Evolutionary conservation across 1,140 invertebrate species (phyloP).

Genomic region (Hypsibius dujardini): DNA sequence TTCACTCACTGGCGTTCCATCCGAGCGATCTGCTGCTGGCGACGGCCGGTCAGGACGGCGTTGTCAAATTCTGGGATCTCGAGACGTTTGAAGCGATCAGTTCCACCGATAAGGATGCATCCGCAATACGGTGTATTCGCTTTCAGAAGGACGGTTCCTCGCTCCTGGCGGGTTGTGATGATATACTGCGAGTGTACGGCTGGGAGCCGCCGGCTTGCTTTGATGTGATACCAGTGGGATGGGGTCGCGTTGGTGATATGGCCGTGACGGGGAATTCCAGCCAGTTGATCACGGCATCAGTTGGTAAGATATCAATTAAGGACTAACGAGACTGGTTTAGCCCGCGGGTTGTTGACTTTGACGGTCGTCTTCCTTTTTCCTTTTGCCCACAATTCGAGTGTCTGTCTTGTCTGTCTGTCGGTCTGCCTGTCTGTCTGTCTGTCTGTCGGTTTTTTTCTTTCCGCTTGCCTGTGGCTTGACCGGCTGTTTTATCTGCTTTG

Average conservation of each 20-base stretch:
- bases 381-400: no score
- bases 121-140: constrained; percentile 40
- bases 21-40: constrained; percentile 36
- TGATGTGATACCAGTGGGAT: constrained; percentile 61
- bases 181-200: constrained; percentile 69
- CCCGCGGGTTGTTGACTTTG: no score
- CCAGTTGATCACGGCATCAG: constrained; percentile 27
- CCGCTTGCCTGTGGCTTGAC: no score
- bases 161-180: constrained; percentile 63
- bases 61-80: constrained; percentile 72
- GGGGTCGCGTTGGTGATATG: constrained; percentile 77
- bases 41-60: constrained; percentile 72
- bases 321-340: no score
- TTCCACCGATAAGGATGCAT: constrained; percentile 34
- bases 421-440: no score
- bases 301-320: constrained; percentile 19
- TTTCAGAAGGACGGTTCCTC: constrained; percentile 76
- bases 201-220: constrained; percentile 77
- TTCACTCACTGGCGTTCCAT: background rate
- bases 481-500: no score
- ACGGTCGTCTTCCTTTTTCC: no score
- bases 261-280: constrained; percentile 34
- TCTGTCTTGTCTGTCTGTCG: no score
- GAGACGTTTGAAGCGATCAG: constrained; percentile 34
- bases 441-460: no score